Evolutionary conservation across 1,140 invertebrate species (phyloP).

Genomic region (Cylas formicarius): DNA sequence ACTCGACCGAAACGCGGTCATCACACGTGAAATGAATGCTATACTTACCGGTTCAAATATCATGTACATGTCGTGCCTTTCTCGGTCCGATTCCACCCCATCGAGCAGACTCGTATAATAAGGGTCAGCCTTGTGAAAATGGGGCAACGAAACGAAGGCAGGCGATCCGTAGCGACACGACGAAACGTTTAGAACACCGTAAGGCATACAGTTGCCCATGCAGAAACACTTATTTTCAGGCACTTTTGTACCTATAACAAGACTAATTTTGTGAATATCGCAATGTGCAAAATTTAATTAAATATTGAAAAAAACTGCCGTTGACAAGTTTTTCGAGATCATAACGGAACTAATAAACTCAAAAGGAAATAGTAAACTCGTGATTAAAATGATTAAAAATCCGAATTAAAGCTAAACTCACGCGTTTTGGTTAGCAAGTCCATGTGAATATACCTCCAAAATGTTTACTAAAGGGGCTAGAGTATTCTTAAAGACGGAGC

Average conservation of each 20-base stretch:
- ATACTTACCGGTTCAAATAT: conserved; percentile 56
- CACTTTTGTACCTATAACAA: conserved; percentile 46
- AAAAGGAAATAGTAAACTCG: too few relatives aligned
- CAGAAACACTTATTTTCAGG: conserved; percentile 65
- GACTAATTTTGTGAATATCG: conserved; percentile 1
- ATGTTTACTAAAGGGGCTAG: too few relatives aligned
- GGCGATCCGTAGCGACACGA: conserved; percentile 55
- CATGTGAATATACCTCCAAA: too few relatives aligned
- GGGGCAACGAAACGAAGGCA: conserved; percentile 61
- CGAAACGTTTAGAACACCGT: conserved; percentile 54
- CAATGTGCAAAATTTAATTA: background rate
- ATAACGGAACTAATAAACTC: too few relatives aligned
- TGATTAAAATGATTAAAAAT: too few relatives aligned
- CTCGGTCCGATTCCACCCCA: conserved; percentile 52
- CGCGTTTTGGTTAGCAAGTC: too few relatives aligned
- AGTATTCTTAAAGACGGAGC: too few relatives aligned
- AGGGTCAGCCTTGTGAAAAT: conserved; percentile 59
- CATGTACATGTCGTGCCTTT: conserved; percentile 53
- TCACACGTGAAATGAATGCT: too few relatives aligned
- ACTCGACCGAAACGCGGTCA: too few relatives aligned
- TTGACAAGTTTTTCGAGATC: too few relatives aligned
- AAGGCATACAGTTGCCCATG: conserved; percentile 60
- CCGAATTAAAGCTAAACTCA: too few relatives aligned
- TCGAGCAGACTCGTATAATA: conserved; percentile 45
- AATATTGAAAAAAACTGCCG: too few relatives aligned